These are phyloP conservation scores for Nomia melanderi DNA, from an alignment of 1,140 invertebrate species.

Conservation along the genomic window DNA sequence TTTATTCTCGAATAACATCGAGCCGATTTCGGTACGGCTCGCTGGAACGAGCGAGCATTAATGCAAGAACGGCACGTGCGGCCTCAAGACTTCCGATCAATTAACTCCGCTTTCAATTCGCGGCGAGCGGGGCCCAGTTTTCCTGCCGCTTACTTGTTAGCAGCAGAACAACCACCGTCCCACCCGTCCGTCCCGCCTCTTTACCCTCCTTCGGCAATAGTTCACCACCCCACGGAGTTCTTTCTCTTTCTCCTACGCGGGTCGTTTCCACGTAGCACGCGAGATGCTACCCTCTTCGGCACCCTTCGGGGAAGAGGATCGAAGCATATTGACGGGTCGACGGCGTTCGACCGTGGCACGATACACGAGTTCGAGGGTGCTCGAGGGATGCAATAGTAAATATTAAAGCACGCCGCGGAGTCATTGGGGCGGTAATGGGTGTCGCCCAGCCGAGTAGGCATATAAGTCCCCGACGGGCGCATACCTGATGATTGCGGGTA, in stretches of 20 bases:
- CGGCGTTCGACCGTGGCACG: conserved; percentile 69
- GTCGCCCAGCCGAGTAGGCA: conserved; percentile 62
- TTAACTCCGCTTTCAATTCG: conserved; percentile 73
- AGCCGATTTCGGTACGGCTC: conserved; percentile 54
- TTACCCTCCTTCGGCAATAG: conserved; percentile 16
- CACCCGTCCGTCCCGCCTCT: not conserved
- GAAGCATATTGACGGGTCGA: conserved; percentile 76
- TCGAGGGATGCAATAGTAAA: conserved; percentile 75
- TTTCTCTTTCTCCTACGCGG: conserved; percentile 13
- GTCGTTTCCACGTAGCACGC: not conserved
- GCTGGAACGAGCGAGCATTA: conserved; percentile 48
- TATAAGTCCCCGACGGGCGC: not conserved
- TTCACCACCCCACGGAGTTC: not conserved
- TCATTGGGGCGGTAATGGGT: conserved; percentile 74
- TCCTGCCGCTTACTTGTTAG: conserved; percentile 62
- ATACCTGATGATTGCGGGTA: conserved; percentile 40
- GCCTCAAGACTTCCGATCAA: conserved; percentile 77
- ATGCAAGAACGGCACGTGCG: conserved; percentile 73
- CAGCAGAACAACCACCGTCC: conserved; percentile 32
- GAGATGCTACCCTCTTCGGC: conserved; percentile 62
- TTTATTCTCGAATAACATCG: conserved; percentile 53
- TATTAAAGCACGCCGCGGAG: conserved; percentile 73
- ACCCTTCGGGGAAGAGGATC: conserved; percentile 67
- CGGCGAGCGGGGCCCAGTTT: conserved; percentile 52
- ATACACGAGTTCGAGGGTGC: conserved; percentile 66